Evolutionary conservation across 2,113 vertebrate species (phyloP), one percentile per base, ranked within the genome.

Genomic region (Agapornis roseicollis): DNA sequence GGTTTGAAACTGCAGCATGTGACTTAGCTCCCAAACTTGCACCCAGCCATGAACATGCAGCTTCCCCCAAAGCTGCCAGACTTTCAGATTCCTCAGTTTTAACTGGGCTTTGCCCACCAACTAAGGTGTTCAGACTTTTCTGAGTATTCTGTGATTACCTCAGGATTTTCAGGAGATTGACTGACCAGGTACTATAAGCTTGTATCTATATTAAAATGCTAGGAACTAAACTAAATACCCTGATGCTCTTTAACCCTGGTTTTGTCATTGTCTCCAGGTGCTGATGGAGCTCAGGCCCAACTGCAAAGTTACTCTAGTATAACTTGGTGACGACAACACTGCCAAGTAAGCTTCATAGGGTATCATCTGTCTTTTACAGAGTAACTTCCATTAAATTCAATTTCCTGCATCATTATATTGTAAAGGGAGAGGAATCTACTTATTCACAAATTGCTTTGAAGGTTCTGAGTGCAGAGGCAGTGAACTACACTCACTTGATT

Each of bases 361-460:
- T 61, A 63, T 70, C 56, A 90, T 63, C 27, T 33, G 13, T 87
- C 71, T 94, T 94, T 85, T 28, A 70, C 31, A 19, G 29, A 65
- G 20, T 88, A 80, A 85, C 85, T 83, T 88, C 68, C n/a, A 55
- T 37, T 77, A 50, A 85, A 82, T 88, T 93, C 28, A 73, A 85
- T 93, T 89, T 89, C 60, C 60, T 83, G 12, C 17, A 27, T 73
- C 50, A 63, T 82, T 65, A 73, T 66, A 63, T 63, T 66, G 13
- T 60, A 82, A 85, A 87, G 31, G 87, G 56, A 87, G 44, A 81
- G 35, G 37, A 86, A 79, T 81, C 41, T 71, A 46, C 61, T 93
- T 92, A 71, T 81, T 63, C 47, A 82, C 17, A 92, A 76, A 80
- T 88, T 82, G 28, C 37, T 89, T 88, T 92, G 73, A 89, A 85